phyloP scores from a whole-genome alignment of 2,113 vertebrate genomes.

The Corydoras sp. region DNA sequence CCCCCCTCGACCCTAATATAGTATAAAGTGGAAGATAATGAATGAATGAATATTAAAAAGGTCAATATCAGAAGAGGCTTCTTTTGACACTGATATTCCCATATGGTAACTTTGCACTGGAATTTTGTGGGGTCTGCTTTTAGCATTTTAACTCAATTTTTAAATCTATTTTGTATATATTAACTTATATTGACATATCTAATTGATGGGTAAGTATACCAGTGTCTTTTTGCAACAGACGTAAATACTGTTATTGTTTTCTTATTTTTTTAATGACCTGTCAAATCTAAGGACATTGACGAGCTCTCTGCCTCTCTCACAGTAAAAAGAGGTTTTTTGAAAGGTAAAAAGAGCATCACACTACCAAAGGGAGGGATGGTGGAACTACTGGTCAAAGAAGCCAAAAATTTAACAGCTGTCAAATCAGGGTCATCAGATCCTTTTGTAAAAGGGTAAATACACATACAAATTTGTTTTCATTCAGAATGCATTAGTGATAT shows the following conservation, averaged over 20 bases:
- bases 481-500: not conserved
- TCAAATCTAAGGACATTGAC: not conserved
- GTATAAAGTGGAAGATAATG: too few relatives aligned
- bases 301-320: not conserved
- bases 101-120: too few relatives aligned
- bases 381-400: conserved; percentile 91
- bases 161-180: too few relatives aligned
- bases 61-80: too few relatives aligned
- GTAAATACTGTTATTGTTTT: not conserved
- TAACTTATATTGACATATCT: too few relatives aligned
- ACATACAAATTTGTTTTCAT: not conserved
- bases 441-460: conserved; percentile 89
- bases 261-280: not conserved
- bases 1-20: too few relatives aligned
- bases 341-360: conserved; percentile 72
- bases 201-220: too few relatives aligned
- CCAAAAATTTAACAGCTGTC: conserved; percentile 90
- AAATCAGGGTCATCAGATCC: conserved; percentile 92
- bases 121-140: too few relatives aligned
- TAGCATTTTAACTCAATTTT: too few relatives aligned
- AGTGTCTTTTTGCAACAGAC: too few relatives aligned
- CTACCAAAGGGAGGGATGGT: conserved; percentile 83
- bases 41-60: too few relatives aligned
- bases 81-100: too few relatives aligned
- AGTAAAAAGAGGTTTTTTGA: conserved; percentile 85